A percentile compares a stretch with the other conserved stretches of the same genome.
These are phyloP conservation scores for Torymus texanus DNA, from an alignment of 2,888 invertebrate species.

Conservation along the genomic window DNA sequence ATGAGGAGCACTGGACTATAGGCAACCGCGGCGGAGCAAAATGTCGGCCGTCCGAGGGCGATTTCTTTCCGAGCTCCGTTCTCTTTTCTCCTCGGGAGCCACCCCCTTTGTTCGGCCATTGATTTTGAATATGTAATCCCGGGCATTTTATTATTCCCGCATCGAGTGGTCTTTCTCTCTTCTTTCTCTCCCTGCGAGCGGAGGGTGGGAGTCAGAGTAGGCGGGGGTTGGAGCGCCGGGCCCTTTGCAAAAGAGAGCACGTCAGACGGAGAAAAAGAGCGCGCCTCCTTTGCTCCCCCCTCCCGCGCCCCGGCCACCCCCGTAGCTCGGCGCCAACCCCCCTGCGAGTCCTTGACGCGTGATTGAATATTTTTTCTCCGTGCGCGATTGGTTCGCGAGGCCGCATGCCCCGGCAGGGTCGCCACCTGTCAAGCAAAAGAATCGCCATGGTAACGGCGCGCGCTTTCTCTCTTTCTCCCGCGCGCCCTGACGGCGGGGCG, in stretches of 20 bases:
- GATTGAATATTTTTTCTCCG: constrained; percentile 75
- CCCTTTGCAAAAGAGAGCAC: constrained; percentile 44
- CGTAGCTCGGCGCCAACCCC: constrained; percentile 58
- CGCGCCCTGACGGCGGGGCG: constrained; percentile 31
- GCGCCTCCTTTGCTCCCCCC: constrained; percentile 45
- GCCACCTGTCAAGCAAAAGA: constrained; percentile 73
- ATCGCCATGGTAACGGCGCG: constrained; percentile 71
- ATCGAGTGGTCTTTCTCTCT: constrained; percentile 59
- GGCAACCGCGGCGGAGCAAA: constrained; percentile 43
- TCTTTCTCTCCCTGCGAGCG: constrained; percentile 21
- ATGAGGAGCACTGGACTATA: not conserved
- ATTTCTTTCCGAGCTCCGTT: constrained; percentile 18
- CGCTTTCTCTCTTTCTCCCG: constrained; percentile 7
- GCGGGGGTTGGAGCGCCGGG: not conserved
- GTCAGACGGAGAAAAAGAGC: constrained; percentile 58
- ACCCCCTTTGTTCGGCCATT: constrained; percentile 68
- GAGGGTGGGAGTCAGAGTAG: constrained; percentile 29
- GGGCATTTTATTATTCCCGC: constrained; percentile 73
- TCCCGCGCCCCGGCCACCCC: constrained; percentile 53
- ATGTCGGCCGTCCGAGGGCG: constrained; percentile 49
- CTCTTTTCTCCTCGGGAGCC: constrained; percentile 13
- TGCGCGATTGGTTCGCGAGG: constrained; percentile 73
- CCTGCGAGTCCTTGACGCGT: constrained; percentile 71
- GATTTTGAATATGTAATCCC: constrained; percentile 74
- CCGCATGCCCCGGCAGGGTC: constrained; percentile 52